These are phyloP conservation scores for Mimumesa dahlbomi DNA, from an alignment of 2,888 invertebrate genomes.

Conservation along the genomic window DNA sequence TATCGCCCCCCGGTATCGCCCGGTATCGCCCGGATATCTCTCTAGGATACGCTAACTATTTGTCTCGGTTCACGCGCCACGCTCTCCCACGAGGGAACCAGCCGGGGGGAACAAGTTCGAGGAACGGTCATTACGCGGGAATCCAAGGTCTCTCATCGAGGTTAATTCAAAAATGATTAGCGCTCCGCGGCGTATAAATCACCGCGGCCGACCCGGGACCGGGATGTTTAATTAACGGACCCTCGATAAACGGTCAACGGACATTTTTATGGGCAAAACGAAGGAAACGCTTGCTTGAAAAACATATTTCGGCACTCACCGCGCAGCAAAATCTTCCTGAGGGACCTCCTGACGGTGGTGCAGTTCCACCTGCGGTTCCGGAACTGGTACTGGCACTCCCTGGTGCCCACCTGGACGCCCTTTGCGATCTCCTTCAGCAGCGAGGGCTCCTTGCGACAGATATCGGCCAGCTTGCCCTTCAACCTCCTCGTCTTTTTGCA, in stretches of 20 bases:
- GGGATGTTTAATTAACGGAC: slow-evolving; percentile 12
- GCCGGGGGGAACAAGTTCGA: slow-evolving; percentile 16
- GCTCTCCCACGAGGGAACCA: slow-evolving; percentile 6
- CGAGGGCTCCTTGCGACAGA: slow-evolving; percentile 91
- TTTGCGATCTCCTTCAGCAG: slow-evolving; percentile 91
- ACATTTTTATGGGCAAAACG: no score
- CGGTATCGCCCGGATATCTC: no score
- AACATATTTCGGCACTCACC: slow-evolving; percentile 83
- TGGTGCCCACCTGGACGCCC: slow-evolving; percentile 91
- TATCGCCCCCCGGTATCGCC: no score
- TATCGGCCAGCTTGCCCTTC: slow-evolving; percentile 89
- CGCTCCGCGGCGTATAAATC: slow-evolving; percentile 15
- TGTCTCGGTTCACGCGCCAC: slow-evolving; percentile 10
- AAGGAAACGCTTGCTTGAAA: no score
- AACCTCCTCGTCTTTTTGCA: slow-evolving; percentile 92
- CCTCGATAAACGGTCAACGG: slow-evolving; percentile 9
- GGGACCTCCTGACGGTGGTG: slow-evolving; percentile 89
- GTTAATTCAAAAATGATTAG: slow-evolving; percentile 43
- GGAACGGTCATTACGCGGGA: slow-evolving; percentile 26
- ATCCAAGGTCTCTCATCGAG: slow-evolving; percentile 17
- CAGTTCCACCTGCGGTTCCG: slow-evolving; percentile 94
- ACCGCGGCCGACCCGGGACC: not conserved
- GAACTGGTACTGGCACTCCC: slow-evolving; percentile 94
- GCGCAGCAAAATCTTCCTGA: slow-evolving; percentile 91
- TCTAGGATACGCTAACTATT: no score